These are phyloP conservation scores for Hipparchia semele DNA, from an alignment of 2,888 invertebrate genomes.

Conservation along the genomic window DNA sequence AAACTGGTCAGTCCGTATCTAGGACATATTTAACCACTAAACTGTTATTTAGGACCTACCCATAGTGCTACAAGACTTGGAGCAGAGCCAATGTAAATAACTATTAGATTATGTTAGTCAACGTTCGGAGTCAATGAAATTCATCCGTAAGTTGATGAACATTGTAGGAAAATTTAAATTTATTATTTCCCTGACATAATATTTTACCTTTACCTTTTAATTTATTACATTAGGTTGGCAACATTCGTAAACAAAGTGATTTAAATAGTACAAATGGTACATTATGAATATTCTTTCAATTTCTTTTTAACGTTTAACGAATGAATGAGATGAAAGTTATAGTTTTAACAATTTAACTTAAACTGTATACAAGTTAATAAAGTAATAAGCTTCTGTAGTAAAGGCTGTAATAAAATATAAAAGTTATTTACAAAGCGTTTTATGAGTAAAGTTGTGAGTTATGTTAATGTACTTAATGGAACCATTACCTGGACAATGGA, in stretches of 20 bases:
- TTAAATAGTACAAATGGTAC: not conserved
- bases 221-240: not conserved
- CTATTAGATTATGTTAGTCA: conserved; percentile 8
- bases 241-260: not conserved
- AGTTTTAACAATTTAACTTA: too few relatives aligned
- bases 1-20: not conserved
- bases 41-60: not conserved
- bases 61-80: conserved; percentile 12
- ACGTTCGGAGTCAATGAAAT: conserved; percentile 11
- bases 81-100: conserved; percentile 9
- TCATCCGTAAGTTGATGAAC: not conserved
- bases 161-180: not conserved
- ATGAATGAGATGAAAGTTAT: too few relatives aligned
- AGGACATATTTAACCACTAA: not conserved
- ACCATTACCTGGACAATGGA: conserved; percentile 86
- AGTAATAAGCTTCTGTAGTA: too few relatives aligned
- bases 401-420: not conserved
- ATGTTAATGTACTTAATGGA: not conserved
- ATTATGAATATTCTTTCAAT: too few relatives aligned
- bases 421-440: not conserved
- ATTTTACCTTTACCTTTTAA: not conserved
- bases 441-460: conserved; percentile 4
- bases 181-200: not conserved
- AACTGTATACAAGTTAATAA: too few relatives aligned
- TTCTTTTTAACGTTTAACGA: too few relatives aligned